These are phyloP conservation scores for Sebastes taczanowskii DNA, from an alignment of 2,797 vertebrate genomes.

Conservation along the genomic window DNA sequence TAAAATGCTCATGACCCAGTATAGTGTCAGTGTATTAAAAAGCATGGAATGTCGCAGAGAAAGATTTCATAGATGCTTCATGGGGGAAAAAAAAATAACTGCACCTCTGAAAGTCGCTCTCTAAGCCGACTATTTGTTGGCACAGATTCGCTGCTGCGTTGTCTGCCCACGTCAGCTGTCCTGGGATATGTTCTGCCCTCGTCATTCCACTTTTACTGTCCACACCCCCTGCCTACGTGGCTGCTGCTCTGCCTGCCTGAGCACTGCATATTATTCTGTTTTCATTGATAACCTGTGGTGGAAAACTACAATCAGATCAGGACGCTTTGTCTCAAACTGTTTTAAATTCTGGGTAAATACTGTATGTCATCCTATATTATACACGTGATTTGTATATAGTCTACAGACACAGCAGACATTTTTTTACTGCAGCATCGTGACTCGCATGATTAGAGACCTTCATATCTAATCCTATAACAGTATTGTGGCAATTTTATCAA, in stretches of 20 bases:
- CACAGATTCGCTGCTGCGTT: constrained; percentile 54
- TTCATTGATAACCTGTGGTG: constrained; percentile 51
- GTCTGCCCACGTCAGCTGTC: constrained; percentile 74
- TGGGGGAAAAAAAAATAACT: background rate
- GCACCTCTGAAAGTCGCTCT: constrained; percentile 48
- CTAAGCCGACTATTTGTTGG: constrained; percentile 58
- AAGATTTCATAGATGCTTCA: constrained; percentile 18
- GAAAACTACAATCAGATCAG: constrained; percentile 29
- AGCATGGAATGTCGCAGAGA: constrained; percentile 10
- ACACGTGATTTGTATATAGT: background rate
- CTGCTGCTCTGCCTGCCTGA: constrained; percentile 43
- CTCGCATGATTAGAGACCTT: background rate
- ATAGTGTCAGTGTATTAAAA: constrained; percentile 19
- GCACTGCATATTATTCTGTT: constrained; percentile 27
- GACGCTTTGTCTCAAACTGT: constrained; percentile 5
- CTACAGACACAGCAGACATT: background rate
- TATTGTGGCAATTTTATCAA: background rate
- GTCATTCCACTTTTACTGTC: constrained; percentile 41
- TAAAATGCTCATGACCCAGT: constrained; percentile 19
- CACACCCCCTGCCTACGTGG: constrained; percentile 35
- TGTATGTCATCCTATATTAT: background rate
- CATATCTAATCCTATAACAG: background rate
- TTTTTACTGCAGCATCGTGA: background rate
- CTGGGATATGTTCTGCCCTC: constrained; percentile 66
- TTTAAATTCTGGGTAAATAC: background rate